phyloP scores from a whole-genome alignment of 1,140 invertebrate genomes.

The Bombus cullumanus region DNA sequence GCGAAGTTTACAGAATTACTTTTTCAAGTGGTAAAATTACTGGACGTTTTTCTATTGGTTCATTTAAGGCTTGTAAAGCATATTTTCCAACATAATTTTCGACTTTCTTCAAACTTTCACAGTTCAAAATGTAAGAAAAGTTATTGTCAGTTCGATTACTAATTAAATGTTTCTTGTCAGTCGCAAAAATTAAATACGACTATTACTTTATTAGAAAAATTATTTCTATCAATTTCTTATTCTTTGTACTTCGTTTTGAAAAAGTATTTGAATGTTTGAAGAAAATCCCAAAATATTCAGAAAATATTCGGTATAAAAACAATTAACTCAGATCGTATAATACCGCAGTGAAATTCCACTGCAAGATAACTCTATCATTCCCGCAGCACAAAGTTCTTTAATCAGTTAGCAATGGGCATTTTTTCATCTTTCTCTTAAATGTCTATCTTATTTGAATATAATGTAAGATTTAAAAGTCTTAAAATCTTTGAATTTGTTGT shows the following conservation, averaged over 20 bases:
- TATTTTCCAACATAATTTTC: not conserved
- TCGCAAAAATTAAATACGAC: not conserved
- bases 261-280: slow-evolving; percentile 7
- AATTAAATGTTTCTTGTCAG: not conserved
- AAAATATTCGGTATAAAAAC: not conserved
- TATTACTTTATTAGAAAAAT: not conserved
- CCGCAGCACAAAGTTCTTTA: not conserved
- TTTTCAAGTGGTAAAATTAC: slow-evolving; percentile 12
- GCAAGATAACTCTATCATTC: not conserved
- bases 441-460: not conserved
- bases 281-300: not conserved
- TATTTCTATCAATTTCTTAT: not conserved
- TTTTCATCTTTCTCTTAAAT: not conserved
- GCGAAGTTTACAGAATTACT: slow-evolving; percentile 3
- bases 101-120: slow-evolving; percentile 17
- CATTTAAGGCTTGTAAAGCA: slow-evolving; percentile 22
- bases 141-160: not conserved
- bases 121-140: not conserved
- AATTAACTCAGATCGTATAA: slow-evolving; percentile 21
- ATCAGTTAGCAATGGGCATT: slow-evolving; percentile 11
- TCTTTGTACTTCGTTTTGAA: not conserved
- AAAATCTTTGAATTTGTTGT: not conserved
- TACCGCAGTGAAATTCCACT: not conserved
- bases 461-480: not conserved
- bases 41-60: slow-evolving; percentile 21